Evolutionary conservation across 2,113 vertebrate genomes (phyloP).

Genomic region (Pituophis catenifer): DNA sequence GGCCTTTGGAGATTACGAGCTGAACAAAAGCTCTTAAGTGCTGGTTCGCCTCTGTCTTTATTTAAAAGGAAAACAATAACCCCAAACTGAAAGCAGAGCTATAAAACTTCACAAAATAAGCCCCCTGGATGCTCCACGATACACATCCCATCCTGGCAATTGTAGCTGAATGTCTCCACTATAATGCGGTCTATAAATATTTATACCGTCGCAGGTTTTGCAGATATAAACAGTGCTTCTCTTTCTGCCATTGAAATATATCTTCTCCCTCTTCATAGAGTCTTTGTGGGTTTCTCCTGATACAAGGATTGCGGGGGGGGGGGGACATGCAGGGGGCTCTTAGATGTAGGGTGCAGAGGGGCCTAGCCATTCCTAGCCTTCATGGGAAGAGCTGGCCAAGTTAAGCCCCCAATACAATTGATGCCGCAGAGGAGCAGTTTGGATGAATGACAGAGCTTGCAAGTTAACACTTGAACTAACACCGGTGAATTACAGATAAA

Average conservation of each 20-base stretch:
- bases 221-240: neutral
- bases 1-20: fast-evolving
- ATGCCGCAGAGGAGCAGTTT: neutral
- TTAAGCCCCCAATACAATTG: neutral
- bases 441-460: neutral
- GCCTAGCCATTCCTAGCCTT: fast-evolving
- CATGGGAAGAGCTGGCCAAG: neutral
- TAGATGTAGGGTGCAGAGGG: fast-evolving
- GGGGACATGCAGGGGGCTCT: fast-evolving
- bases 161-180: neutral
- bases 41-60: neutral
- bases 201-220: fast-evolving
- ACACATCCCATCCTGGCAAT: neutral
- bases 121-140: neutral
- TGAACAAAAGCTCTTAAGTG: neutral
- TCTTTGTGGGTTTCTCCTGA: neutral
- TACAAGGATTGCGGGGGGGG: fast-evolving
- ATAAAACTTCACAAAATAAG: neutral
- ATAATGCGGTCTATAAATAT: neutral
- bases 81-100: neutral
- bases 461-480: neutral
- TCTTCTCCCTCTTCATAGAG: neutral
- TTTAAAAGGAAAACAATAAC: neutral
- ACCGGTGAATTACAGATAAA: neutral
- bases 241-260: fast-evolving